These are phyloP conservation scores for Ochropleura plecta DNA, from an alignment of 2,888 invertebrate genomes.

Conservation along the genomic window DNA sequence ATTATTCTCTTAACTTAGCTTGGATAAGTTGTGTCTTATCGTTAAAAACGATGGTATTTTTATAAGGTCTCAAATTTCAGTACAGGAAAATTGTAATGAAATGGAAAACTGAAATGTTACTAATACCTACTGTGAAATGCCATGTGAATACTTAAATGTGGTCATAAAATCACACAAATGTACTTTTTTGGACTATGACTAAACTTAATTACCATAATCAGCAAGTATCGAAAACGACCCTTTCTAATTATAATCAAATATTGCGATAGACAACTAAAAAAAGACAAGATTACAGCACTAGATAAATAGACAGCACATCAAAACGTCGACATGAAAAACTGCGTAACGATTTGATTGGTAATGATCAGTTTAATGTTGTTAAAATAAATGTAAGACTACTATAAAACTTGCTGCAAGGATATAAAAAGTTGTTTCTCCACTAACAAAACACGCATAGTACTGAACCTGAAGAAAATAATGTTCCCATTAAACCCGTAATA, in stretches of 20 bases:
- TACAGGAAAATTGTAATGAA: not conserved
- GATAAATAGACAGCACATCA: not conserved
- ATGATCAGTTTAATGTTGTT: not conserved
- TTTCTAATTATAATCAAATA: conserved; percentile 25
- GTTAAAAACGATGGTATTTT: too few relatives aligned
- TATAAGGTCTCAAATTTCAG: too few relatives aligned
- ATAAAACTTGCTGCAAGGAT: not conserved
- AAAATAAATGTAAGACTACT: not conserved
- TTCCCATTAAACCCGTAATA: conserved; percentile 18
- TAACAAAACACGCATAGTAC: not conserved
- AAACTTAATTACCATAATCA: conserved; percentile 13
- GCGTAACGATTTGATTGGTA: not conserved
- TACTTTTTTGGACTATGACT: conserved; percentile 1
- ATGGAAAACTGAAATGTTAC: not conserved
- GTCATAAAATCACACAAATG: not conserved
- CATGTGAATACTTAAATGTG: not conserved
- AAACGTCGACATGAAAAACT: not conserved
- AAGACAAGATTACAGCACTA: not conserved
- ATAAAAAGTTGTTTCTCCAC: not conserved
- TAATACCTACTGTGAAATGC: not conserved
- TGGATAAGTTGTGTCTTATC: not conserved
- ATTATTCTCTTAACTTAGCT: not conserved
- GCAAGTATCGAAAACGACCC: not conserved
- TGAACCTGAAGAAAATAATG: not conserved
- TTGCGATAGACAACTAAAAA: conserved; percentile 4